phyloP scores from a whole-genome alignment of 2,888 invertebrate genomes.

The Caenorhabditis uteleia region DNA sequence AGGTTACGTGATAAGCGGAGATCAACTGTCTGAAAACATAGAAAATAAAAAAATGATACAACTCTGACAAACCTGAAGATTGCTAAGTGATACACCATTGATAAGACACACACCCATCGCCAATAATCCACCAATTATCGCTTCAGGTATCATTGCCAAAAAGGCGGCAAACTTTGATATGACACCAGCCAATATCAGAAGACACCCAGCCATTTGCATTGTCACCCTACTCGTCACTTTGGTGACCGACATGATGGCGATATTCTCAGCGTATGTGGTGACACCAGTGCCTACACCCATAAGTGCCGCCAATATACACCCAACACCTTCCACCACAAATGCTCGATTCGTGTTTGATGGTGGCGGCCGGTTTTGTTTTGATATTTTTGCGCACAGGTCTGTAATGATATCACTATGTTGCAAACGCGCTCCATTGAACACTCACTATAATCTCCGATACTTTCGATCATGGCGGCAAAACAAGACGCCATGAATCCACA shows the following conservation, averaged over 20 bases:
- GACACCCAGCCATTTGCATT: conserved; percentile 60
- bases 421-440: no score
- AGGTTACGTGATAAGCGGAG: conserved; percentile 49
- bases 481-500: conserved; percentile 56
- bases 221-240: conserved; percentile 54
- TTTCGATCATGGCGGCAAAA: conserved; percentile 55
- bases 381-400: conserved; percentile 42
- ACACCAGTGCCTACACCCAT: conserved; percentile 61
- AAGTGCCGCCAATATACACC: conserved; percentile 53
- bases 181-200: conserved; percentile 39
- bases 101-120: conserved; percentile 62
- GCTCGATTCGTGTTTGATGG: conserved; percentile 56
- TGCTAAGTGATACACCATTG: conserved; percentile 57
- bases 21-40: conserved; percentile 36
- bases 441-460: conserved; percentile 48
- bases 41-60: conserved; percentile 1
- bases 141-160: conserved; percentile 60
- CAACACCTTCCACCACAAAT: conserved; percentile 61
- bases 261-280: conserved; percentile 62
- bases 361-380: conserved; percentile 55
- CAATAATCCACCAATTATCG: conserved; percentile 62
- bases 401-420: neutral
- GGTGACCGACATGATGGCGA: conserved; percentile 61
- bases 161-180: conserved; percentile 60
- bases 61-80: conserved; percentile 36